Conservation (phyloP, 2,113 vertebrate genomes). For the Xiphophorus maculatus region DNA sequence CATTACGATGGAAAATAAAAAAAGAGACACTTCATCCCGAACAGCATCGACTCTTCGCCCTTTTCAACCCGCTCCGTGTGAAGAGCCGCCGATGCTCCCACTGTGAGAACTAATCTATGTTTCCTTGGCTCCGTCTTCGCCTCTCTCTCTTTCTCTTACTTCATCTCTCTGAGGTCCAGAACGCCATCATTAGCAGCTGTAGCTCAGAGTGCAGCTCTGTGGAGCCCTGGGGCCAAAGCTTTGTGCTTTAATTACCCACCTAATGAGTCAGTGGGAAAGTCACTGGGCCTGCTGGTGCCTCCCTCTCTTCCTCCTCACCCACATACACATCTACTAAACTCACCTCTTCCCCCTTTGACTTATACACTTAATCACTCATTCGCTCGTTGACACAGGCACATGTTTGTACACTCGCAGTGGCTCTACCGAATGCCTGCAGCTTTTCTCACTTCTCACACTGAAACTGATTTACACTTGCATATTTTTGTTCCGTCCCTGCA, state of each 20-base stretch:
- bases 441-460: neutral
- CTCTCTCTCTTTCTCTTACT: neutral
- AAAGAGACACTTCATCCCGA: slow-evolving; percentile 20
- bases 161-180: slow-evolving; percentile 34
- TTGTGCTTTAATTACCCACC: slow-evolving; percentile 80
- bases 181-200: slow-evolving; percentile 66
- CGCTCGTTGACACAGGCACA: slow-evolving; percentile 14
- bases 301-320: neutral
- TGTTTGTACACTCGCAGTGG: slow-evolving; percentile 25
- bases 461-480: slow-evolving; percentile 6
- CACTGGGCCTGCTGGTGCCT: slow-evolving; percentile 50
- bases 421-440: slow-evolving; percentile 45
- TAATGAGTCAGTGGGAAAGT: slow-evolving; percentile 79
- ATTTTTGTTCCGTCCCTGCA: neutral
- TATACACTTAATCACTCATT: slow-evolving; percentile 33
- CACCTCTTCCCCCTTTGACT: slow-evolving; percentile 45
- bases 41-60: slow-evolving; percentile 37
- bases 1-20: neutral
- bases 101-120: slow-evolving; percentile 40
- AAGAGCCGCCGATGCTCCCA: slow-evolving; percentile 20
- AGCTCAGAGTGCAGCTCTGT: slow-evolving; percentile 63
- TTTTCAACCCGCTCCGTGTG: slow-evolving; percentile 33
- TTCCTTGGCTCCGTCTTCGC: slow-evolving; percentile 2
- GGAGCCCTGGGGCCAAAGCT: slow-evolving; percentile 67
- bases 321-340: slow-evolving; percentile 25